Conservation (phyloP, 2,797 vertebrate genomes). For the Macrochelys suwanniensis region DNA sequence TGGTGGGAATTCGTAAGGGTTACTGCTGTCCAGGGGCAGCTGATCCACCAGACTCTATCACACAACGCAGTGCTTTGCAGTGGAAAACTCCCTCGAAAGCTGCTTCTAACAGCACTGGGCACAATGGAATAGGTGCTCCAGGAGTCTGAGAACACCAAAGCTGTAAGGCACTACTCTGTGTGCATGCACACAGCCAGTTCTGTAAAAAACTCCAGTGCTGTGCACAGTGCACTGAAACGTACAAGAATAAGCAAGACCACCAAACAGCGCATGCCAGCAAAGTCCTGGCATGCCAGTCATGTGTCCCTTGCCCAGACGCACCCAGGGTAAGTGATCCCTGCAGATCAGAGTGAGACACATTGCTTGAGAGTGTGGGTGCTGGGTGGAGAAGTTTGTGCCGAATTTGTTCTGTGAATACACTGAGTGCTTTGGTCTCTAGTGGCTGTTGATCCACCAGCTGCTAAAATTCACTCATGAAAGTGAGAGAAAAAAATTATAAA, state of each 20-base stretch:
- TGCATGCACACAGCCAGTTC: neutral
- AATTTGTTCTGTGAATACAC: neutral
- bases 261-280: neutral
- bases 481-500: neutral
- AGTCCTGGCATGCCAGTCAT: neutral
- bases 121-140: neutral
- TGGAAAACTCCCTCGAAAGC: neutral
- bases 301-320: neutral
- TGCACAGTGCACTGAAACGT: too few species aligned
- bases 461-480: neutral
- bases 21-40: neutral
- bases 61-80: too few species aligned
- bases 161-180: neutral
- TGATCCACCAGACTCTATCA: neutral
- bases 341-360: neutral
- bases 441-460: neutral
- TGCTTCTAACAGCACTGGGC: neutral
- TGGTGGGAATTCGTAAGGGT: neutral
- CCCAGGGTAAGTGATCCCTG: too few species aligned
- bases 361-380: neutral
- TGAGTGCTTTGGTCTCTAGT: neutral
- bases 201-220: neutral
- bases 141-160: neutral
- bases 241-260: too few species aligned
- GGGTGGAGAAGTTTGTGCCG: neutral